Conservation (phyloP, 1,140 invertebrate species). For the Metaphire vulgaris region DNA sequence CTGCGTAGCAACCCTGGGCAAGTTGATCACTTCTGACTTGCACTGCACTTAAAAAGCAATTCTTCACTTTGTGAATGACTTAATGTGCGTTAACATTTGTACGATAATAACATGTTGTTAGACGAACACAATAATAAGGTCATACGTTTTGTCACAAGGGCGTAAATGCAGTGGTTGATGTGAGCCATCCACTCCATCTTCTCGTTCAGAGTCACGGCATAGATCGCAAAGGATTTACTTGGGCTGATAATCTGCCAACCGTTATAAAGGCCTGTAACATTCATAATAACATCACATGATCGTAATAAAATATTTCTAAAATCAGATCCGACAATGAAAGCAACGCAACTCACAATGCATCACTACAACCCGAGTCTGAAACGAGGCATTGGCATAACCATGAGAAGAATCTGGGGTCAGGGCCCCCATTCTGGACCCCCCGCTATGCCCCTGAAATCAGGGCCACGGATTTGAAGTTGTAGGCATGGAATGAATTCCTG, state of each 20-base stretch:
- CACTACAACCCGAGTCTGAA: too few species aligned
- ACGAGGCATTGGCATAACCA: too few species aligned
- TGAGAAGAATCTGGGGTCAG: too few species aligned
- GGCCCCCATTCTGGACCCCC: too few species aligned
- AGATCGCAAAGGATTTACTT: slow-evolving; percentile 98
- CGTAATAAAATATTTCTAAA: background rate
- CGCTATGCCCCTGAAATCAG: too few species aligned
- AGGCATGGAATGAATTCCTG: too few species aligned
- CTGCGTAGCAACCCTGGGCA: too few species aligned
- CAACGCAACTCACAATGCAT: too few species aligned
- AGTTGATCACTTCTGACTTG: too few species aligned
- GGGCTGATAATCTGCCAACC: slow-evolving; percentile 96
- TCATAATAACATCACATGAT: slow-evolving; percentile 6
- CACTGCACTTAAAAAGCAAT: background rate
- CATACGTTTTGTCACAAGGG: slow-evolving; percentile 59
- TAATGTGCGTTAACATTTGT: too few species aligned
- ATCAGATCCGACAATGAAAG: too few species aligned
- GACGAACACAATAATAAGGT: slow-evolving; percentile 1
- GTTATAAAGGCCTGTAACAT: slow-evolving; percentile 75
- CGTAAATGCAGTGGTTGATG: slow-evolving; percentile 96
- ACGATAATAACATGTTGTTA: background rate
- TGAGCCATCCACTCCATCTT: slow-evolving; percentile 99
- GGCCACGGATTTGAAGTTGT: too few species aligned
- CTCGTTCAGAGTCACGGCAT: slow-evolving; percentile 91
- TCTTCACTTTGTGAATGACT: background rate